Evolutionary conservation across 2,888 invertebrate species (phyloP).

Genomic region (Octodonta nipae): DNA sequence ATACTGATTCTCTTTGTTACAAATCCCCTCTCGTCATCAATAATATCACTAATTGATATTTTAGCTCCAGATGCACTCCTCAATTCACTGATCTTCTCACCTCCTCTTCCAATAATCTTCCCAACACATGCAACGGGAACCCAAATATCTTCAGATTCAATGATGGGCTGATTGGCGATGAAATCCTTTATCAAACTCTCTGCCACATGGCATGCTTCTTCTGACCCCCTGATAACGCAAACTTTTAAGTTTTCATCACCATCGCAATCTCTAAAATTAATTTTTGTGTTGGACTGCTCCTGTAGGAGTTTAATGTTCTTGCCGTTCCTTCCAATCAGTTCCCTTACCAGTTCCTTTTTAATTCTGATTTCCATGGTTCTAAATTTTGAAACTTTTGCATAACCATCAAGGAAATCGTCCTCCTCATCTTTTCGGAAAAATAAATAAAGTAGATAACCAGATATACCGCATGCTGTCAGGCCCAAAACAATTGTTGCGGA

Average conservation of each 20-base stretch:
- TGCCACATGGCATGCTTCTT: constrained; percentile 55
- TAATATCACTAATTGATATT: constrained; percentile 44
- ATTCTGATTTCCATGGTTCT: constrained; percentile 46
- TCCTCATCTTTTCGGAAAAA: constrained; percentile 51
- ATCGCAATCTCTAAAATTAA: constrained; percentile 42
- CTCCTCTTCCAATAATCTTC: constrained; percentile 62
- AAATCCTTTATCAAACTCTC: constrained; percentile 56
- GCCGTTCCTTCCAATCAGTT: constrained; percentile 62
- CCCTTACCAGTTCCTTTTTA: constrained; percentile 49
- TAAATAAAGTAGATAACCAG: constrained; percentile 55
- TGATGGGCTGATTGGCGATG: constrained; percentile 50
- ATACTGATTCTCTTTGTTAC: constrained; percentile 24
- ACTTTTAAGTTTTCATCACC: constrained; percentile 42
- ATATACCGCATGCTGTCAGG: constrained; percentile 53
- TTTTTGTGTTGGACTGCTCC: constrained; percentile 52
- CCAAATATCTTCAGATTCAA: constrained; percentile 51
- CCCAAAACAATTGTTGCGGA: constrained; percentile 44
- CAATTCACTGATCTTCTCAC: constrained; percentile 58
- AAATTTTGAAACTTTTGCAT: constrained; percentile 28
- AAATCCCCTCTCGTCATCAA: constrained; percentile 19
- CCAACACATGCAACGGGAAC: constrained; percentile 56
- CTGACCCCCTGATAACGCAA: constrained; percentile 58
- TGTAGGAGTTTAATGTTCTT: constrained; percentile 64
- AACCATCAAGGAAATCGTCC: constrained; percentile 32
- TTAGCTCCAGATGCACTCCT: constrained; percentile 60